A percentile compares a stretch with the other conserved stretches of the same genome.
These are phyloP conservation scores for Shinisaurus crocodilurus DNA, from an alignment of 2,113 vertebrate genomes.

Conservation along the genomic window DNA sequence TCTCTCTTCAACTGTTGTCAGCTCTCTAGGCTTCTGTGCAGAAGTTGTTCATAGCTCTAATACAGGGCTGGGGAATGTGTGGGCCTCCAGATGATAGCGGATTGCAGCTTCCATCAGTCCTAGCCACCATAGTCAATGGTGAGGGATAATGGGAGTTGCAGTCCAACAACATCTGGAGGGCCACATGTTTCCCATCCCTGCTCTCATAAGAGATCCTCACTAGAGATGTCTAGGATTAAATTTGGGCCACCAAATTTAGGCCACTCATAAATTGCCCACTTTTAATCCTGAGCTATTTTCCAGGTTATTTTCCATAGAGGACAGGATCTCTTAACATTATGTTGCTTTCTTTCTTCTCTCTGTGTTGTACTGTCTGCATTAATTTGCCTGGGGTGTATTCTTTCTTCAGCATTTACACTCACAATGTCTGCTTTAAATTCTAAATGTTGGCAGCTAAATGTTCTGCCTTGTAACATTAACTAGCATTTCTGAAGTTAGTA, in stretches of 20 bases:
- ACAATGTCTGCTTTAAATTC: neutral
- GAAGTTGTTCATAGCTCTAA: neutral
- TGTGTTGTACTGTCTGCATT: constrained; percentile 9
- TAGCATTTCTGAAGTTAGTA: constrained; percentile 21
- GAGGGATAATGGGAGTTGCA: no score
- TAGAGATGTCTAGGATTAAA: neutral
- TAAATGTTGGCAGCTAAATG: constrained; percentile 18
- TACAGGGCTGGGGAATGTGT: no score
- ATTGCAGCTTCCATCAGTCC: no score
- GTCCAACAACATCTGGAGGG: no score
- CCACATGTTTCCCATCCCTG: no score
- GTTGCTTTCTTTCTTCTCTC: neutral
- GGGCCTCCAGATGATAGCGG: no score
- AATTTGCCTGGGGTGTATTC: neutral
- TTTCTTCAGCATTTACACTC: constrained; percentile 13
- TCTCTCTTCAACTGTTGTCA: neutral
- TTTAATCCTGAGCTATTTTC: no score
- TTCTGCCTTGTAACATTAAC: constrained; percentile 12
- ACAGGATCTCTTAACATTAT: neutral
- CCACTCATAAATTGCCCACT: no score
- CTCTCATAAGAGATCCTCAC: neutral
- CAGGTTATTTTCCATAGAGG: neutral
- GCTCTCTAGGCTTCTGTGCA: neutral
- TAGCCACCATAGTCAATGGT: no score
- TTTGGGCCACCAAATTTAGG: neutral